Base-by-base conservation (phyloP, 2,888 invertebrate genomes). In the Choristoneura rosaceana region DNA sequence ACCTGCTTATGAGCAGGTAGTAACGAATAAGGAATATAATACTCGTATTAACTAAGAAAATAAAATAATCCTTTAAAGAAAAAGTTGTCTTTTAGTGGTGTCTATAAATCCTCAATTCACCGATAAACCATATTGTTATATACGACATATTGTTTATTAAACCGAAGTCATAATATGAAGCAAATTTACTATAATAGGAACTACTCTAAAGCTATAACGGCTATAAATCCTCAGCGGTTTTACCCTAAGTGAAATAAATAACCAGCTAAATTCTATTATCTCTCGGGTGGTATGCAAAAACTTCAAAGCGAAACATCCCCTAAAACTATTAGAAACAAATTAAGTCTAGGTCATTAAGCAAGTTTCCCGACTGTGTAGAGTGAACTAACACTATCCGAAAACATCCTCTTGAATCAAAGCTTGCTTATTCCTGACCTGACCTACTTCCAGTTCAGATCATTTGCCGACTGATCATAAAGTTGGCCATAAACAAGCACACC, bases 401-500 rank as follows among this genome's bases (percentile, higher is more conserved):
- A 67, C 61, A 67, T 71, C 15, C 17, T 17, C 55, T 34, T 45
- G 61, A 55, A 41, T 60, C 66, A 15, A 66, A 61, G 41, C 61
- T 61, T 47, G 60, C 47, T 67, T 55, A 43, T 45, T 58, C 38
- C 62, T 67, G 71, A 71, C 38, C 62, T 67, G 71, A 71, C 66
- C 61, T 25, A 71, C 43, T 71, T 71, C 55, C 45, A 62, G 69
- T 43, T 55, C 33, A 52, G 62, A 62, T 70, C 63, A 70, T 58
- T 45, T 58, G 62, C 41, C 38, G 61, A 12, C 17, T 61, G 66
- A 67, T 71, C 66, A 67, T 61, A 61, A 71, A 67, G 34, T 67
- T 52, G 9, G 61, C 55, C 61, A 71, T 71, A 67, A 62, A 62
- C 61, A 47, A 70, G 45, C 62, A 55, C 55, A 71, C 71, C 71